These are phyloP conservation scores for Beris morrisii DNA, from an alignment of 2,888 invertebrate species.

Conservation along the genomic window DNA sequence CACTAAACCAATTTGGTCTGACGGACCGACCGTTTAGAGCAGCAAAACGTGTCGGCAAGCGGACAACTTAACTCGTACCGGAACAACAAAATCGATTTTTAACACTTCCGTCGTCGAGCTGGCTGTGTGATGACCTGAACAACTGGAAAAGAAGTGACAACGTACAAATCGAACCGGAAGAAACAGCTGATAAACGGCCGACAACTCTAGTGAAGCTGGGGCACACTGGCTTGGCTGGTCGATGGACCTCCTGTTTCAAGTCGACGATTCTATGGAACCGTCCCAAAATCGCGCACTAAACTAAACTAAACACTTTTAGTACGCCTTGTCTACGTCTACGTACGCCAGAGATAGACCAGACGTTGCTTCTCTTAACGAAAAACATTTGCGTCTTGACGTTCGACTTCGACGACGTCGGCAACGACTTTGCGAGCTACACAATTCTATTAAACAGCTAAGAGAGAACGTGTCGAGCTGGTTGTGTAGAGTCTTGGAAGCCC, in stretches of 20 bases:
- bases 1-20: background rate
- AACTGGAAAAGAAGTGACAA: background rate
- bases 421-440: too few species aligned
- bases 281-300: too few species aligned
- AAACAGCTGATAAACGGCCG: constrained; percentile 23
- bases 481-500: too few species aligned
- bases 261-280: too few species aligned
- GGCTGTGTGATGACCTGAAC: background rate
- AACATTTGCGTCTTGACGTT: too few species aligned
- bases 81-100: constrained; percentile 25
- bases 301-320: too few species aligned
- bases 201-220: constrained; percentile 7
- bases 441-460: too few species aligned
- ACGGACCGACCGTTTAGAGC: background rate
- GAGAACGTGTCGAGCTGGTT: too few species aligned
- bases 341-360: too few species aligned
- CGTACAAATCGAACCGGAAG: constrained; percentile 11
- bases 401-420: too few species aligned
- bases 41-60: background rate
- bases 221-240: constrained; percentile 18
- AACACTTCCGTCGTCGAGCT: constrained; percentile 18
- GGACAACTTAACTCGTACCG: background rate
- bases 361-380: too few species aligned
- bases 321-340: too few species aligned
- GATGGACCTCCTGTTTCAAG: constrained; percentile 4